Conservation (phyloP, 1,140 invertebrate species). For the Zaprionus camerounensis region DNA sequence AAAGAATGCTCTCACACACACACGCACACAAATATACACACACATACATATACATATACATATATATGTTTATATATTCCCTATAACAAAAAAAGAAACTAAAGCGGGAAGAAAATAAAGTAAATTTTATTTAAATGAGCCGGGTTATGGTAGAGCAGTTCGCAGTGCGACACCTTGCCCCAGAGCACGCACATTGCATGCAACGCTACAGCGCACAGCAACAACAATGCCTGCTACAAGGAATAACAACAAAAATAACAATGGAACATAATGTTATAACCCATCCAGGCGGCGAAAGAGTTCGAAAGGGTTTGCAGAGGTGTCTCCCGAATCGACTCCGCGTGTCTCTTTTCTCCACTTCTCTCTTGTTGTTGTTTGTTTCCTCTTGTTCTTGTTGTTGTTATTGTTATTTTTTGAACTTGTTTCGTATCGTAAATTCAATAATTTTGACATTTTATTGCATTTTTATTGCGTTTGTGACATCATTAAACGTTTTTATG, state of each 20-base stretch:
- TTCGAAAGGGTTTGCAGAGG: slow-evolving; percentile 58
- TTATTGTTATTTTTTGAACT: slow-evolving; percentile 62
- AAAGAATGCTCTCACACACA: slow-evolving; percentile 7
- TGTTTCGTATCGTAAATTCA: slow-evolving; percentile 84
- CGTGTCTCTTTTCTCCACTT: slow-evolving; percentile 26
- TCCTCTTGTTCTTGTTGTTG: slow-evolving; percentile 60
- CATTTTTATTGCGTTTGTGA: slow-evolving; percentile 84
- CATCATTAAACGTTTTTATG: slow-evolving; percentile 84
- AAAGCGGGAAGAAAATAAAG: slow-evolving; percentile 40
- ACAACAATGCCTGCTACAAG: slow-evolving; percentile 35
- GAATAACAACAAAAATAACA: slow-evolving; percentile 61
- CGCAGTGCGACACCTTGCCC: slow-evolving; percentile 75
- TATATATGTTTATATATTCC: neutral
- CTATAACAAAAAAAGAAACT: slow-evolving; percentile 25
- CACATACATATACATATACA: neutral
- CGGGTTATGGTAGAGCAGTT: slow-evolving; percentile 77
- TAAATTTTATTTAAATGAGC: slow-evolving; percentile 77
- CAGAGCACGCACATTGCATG: slow-evolving; percentile 70
- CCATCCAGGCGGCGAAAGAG: slow-evolving; percentile 67
- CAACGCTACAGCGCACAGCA: slow-evolving; percentile 72
- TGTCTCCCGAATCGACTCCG: slow-evolving; percentile 51
- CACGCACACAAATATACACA: slow-evolving; percentile 15
- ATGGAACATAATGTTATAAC: slow-evolving; percentile 73
- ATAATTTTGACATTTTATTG: slow-evolving; percentile 84
- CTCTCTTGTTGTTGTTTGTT: slow-evolving; percentile 41